phyloP scores from a whole-genome alignment of 2,113 vertebrate genomes.

The Nerophis ophidion region DNA sequence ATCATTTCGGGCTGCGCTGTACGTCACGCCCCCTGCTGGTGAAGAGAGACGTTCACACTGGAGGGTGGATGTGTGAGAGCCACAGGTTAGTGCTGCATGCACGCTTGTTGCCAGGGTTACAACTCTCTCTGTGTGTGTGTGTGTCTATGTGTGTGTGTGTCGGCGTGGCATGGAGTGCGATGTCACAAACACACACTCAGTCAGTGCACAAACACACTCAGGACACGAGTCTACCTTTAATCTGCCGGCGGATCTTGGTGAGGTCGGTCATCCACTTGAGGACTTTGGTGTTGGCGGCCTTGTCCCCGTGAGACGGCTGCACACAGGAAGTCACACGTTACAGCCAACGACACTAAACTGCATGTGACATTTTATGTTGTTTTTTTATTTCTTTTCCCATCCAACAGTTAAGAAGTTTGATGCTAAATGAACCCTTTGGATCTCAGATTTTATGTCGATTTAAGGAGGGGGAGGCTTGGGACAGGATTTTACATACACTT shows the following conservation, averaged over 20 bases:
- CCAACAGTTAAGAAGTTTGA: no score
- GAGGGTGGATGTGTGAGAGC: slow-evolving; percentile 49
- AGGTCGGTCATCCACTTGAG: slow-evolving; percentile 98
- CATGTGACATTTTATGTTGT: no score
- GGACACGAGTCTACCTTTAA: slow-evolving; percentile 82
- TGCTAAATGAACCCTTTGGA: no score
- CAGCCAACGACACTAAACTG: no score
- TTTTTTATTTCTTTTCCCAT: no score
- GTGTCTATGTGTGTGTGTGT: slow-evolving; percentile 25
- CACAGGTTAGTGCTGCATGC: slow-evolving; percentile 36
- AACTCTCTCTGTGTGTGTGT: slow-evolving; percentile 17
- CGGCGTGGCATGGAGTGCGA: slow-evolving; percentile 25
- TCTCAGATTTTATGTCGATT: no score
- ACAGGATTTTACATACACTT: no score
- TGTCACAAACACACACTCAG: slow-evolving; percentile 14
- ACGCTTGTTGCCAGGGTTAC: no score
- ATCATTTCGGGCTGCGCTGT: background rate
- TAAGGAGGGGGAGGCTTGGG: no score
- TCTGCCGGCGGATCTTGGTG: slow-evolving; percentile 91
- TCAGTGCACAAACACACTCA: slow-evolving; percentile 6
- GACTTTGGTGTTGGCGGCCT: slow-evolving; percentile 95
- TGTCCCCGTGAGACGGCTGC: slow-evolving; percentile 92
- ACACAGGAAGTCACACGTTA: slow-evolving; percentile 31
- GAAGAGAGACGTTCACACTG: slow-evolving; percentile 57
- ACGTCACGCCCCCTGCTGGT: slow-evolving; percentile 25